Conservation (phyloP, 2,888 invertebrate species). For the Diarsia mendica region DNA sequence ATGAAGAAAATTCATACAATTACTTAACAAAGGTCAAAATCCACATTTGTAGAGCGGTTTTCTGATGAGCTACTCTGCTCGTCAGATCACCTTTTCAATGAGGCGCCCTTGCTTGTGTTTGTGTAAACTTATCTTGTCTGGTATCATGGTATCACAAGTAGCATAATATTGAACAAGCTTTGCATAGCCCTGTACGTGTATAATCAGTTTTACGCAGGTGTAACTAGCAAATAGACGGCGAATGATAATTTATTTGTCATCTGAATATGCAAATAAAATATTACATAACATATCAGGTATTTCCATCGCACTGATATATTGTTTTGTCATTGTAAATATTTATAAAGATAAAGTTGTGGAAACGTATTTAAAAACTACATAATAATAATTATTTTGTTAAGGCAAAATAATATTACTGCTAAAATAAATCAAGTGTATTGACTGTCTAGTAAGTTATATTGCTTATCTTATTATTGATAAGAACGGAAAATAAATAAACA, state of each 20-base stretch:
- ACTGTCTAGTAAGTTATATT: background rate
- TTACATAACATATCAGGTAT: conserved; percentile 9
- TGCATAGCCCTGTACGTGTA: conserved; percentile 26
- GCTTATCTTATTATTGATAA: background rate
- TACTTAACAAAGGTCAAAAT: background rate
- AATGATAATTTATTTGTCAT: conserved; percentile 41
- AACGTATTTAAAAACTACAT: background rate
- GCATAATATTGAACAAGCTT: conserved; percentile 43
- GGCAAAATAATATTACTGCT: no score
- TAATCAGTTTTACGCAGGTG: conserved; percentile 42
- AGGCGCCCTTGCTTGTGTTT: conserved; percentile 29
- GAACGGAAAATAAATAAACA: conserved; percentile 4
- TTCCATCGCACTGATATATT: conserved; percentile 2
- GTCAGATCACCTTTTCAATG: conserved; percentile 11
- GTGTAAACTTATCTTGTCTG: conserved; percentile 33
- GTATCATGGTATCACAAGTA: conserved; percentile 42
- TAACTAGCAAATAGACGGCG: conserved; percentile 36
- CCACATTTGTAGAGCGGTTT: background rate
- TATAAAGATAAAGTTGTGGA: background rate
- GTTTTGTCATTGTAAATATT: background rate
- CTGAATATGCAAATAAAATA: conserved; percentile 40
- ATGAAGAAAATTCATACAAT: background rate
- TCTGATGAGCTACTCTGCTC: conserved; percentile 1
- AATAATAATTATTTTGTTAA: background rate
- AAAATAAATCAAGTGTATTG: background rate